These are phyloP conservation scores for Nycticebus coucang DNA, from an alignment of 2,113 vertebrate genomes.

Conservation along the genomic window DNA sequence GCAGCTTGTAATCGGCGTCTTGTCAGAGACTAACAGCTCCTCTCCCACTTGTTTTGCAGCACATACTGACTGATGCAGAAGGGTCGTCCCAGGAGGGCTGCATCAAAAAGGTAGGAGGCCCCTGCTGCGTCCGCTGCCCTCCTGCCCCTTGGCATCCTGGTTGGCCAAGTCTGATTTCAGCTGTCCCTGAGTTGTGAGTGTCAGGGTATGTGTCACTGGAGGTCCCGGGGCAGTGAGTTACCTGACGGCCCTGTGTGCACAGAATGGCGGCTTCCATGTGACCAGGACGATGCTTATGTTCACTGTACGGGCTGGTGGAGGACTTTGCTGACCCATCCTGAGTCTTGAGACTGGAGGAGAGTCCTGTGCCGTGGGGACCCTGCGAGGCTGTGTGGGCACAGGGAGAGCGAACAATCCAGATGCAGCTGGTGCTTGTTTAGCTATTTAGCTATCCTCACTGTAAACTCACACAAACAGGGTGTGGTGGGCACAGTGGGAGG, in stretches of 20 bases:
- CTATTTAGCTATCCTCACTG: not conserved
- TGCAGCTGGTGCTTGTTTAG: not conserved
- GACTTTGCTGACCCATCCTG: rapidly evolving
- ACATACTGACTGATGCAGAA: constrained; percentile 93
- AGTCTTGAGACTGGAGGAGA: not conserved
- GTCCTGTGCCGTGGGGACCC: rapidly evolving
- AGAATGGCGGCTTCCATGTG: rapidly evolving
- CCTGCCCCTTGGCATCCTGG: rapidly evolving
- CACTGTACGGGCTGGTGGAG: not conserved
- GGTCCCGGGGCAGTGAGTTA: rapidly evolving
- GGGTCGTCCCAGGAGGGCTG: constrained; percentile 91
- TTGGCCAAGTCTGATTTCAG: rapidly evolving
- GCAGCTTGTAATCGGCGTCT: rapidly evolving
- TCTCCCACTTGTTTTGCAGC: constrained; percentile 78
- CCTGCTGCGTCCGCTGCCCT: rapidly evolving
- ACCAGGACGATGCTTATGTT: not conserved
- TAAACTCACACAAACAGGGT: not conserved
- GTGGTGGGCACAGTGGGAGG: rapidly evolving
- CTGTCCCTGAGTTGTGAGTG: rapidly evolving
- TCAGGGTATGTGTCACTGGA: rapidly evolving
- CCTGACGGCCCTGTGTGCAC: rapidly evolving
- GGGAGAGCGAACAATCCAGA: not conserved
- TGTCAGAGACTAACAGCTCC: not conserved
- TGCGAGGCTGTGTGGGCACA: not conserved
- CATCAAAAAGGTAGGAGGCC: constrained; percentile 93